These are phyloP conservation scores for Asbolus verrucosus DNA, from an alignment of 1,140 invertebrate species.

Conservation along the genomic window DNA sequence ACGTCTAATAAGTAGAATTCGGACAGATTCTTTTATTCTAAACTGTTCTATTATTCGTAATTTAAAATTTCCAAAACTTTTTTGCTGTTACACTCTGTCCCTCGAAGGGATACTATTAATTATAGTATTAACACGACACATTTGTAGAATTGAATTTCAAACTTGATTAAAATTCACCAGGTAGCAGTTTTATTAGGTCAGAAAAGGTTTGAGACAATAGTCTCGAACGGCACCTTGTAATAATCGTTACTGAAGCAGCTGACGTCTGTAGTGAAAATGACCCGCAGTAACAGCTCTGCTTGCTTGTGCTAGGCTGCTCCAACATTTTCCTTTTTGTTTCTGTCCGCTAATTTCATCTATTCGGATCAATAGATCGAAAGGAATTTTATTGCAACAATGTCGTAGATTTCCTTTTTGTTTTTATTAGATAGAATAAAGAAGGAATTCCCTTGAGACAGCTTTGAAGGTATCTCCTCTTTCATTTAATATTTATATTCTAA, in stretches of 20 bases:
- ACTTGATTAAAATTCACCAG: no score
- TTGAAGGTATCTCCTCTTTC: not conserved
- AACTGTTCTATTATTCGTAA: no score
- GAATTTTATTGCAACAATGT: constrained; percentile 14
- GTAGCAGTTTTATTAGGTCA: no score
- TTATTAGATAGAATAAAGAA: constrained; percentile 13
- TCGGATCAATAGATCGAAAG: not conserved
- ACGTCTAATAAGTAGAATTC: no score
- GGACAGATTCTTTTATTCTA: no score
- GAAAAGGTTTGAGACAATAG: no score
- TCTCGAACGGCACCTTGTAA: no score
- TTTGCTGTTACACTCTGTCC: no score
- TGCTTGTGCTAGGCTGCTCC: not conserved
- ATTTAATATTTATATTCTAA: not conserved
- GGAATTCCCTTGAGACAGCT: not conserved
- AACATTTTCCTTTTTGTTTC: constrained; percentile 11
- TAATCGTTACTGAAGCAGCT: not conserved
- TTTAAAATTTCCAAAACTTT: no score
- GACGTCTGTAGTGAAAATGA: not conserved
- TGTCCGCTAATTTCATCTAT: constrained; percentile 12
- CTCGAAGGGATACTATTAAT: no score
- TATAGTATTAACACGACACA: no score
- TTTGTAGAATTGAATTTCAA: no score
- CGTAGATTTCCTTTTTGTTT: not conserved
- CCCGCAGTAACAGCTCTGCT: not conserved